phyloP scores from a whole-genome alignment of 2,888 invertebrate genomes.

The Archaeoteleia sp. region DNA sequence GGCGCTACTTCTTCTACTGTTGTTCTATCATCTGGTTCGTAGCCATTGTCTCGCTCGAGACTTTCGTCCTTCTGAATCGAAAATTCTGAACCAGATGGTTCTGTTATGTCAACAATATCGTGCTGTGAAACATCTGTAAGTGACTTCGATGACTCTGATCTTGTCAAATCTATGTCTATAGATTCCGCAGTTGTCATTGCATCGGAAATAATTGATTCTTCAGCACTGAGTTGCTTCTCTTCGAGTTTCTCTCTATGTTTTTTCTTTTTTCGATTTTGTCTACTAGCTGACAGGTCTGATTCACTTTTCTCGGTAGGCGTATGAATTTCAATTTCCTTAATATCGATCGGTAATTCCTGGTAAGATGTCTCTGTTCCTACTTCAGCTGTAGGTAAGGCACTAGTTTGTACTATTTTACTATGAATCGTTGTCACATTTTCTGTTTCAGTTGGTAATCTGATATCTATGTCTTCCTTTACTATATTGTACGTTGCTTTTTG shows the following conservation, averaged over 20 bases:
- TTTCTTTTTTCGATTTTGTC: slow-evolving; percentile 64
- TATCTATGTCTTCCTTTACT: slow-evolving; percentile 66
- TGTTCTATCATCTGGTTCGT: slow-evolving; percentile 83
- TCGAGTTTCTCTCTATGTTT: slow-evolving; percentile 59
- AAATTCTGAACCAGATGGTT: slow-evolving; percentile 54
- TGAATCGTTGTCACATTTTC: slow-evolving; percentile 59
- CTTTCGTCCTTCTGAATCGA: slow-evolving; percentile 71
- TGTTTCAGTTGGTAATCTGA: slow-evolving; percentile 63
- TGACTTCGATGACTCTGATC: slow-evolving; percentile 76
- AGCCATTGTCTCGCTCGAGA: slow-evolving; percentile 78
- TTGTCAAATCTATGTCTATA: slow-evolving; percentile 76
- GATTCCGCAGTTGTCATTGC: slow-evolving; percentile 77
- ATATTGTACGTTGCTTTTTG: slow-evolving; percentile 58
- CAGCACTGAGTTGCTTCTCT: slow-evolving; percentile 46
- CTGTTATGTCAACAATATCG: slow-evolving; percentile 63
- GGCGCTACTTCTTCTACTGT: slow-evolving; percentile 77
- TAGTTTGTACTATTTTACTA: slow-evolving; percentile 65
- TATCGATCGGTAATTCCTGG: slow-evolving; percentile 36
- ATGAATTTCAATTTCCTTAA: slow-evolving; percentile 65
- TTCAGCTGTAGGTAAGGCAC: slow-evolving; percentile 56
- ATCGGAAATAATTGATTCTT: slow-evolving; percentile 61
- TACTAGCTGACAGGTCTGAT: slow-evolving; percentile 48
- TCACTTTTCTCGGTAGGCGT: slow-evolving; percentile 58
- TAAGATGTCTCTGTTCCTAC: slow-evolving; percentile 56
- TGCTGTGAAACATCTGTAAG: slow-evolving; percentile 75